These are phyloP conservation scores for Uropetala carovei DNA, from an alignment of 2,888 invertebrate species.

Conservation along the genomic window DNA sequence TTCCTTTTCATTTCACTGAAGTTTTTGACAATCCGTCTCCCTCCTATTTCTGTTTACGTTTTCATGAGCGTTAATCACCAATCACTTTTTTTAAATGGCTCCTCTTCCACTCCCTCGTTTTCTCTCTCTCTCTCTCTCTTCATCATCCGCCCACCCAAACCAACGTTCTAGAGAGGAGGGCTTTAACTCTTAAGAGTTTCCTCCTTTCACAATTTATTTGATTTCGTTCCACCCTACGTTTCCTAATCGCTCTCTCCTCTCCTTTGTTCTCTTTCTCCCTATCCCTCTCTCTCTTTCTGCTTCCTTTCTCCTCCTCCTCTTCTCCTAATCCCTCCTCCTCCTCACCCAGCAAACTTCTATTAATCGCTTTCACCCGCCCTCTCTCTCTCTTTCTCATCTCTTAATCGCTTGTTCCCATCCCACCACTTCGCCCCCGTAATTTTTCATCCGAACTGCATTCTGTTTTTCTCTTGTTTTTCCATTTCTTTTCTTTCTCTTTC, in stretches of 20 bases:
- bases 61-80: background rate
- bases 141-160: background rate
- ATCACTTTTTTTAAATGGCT: background rate
- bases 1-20: constrained; percentile 17
- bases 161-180: too few species aligned
- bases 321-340: background rate
- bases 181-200: too few species aligned
- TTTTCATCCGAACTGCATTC: background rate
- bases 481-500: too few species aligned
- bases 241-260: background rate
- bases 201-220: too few species aligned
- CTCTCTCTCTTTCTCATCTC: background rate
- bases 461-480: background rate
- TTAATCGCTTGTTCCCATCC: background rate
- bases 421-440: background rate
- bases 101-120: background rate
- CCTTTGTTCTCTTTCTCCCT: background rate
- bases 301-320: background rate
- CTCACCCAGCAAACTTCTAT: background rate
- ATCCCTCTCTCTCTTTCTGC: background rate
- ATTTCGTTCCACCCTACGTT: background rate
- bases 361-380: background rate
- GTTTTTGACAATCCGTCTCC: background rate
- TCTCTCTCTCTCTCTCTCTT: background rate
- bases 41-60: constrained; percentile 17